A percentile compares a stretch with the other conserved stretches of the same genome.
Evolutionary conservation across 1,140 invertebrate species (phyloP).

Genomic region (Ylistrum balloti): DNA sequence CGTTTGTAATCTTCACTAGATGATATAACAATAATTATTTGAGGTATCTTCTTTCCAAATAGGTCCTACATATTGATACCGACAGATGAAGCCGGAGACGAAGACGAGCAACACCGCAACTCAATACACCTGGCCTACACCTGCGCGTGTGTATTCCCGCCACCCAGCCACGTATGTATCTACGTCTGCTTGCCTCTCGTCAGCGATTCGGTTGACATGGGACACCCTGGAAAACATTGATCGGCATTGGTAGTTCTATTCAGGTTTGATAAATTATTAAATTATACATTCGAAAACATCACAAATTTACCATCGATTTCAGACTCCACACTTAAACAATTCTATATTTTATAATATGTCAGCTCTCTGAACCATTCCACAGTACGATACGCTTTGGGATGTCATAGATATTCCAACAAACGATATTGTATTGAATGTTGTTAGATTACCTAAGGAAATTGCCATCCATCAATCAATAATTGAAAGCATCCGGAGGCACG

Average conservation of each 20-base stretch:
- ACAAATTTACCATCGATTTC: constrained; percentile 21
- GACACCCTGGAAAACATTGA: constrained; percentile 24
- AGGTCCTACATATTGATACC: neutral
- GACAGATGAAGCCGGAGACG: neutral
- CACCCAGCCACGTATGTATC: neutral
- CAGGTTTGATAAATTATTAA: constrained; percentile 21
- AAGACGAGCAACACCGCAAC: neutral
- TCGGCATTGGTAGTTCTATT: constrained; percentile 5
- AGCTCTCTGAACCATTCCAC: neutral
- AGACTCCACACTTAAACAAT: neutral
- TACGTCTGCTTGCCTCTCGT: constrained; percentile 18
- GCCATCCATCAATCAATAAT: neutral
- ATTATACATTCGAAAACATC: constrained; percentile 24
- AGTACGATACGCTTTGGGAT: neutral
- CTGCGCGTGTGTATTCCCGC: constrained; percentile 12
- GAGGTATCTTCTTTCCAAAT: neutral
- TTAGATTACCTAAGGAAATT: neutral
- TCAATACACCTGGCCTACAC: neutral
- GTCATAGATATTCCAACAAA: neutral
- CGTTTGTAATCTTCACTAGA: neutral
- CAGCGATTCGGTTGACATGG: constrained; percentile 31
- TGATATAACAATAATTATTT: neutral
- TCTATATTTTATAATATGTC: neutral
- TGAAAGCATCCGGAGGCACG: neutral
- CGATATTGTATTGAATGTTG: neutral